Base-by-base conservation (phyloP, 1,140 invertebrate species). In the Spodoptera frugiperda region DNA sequence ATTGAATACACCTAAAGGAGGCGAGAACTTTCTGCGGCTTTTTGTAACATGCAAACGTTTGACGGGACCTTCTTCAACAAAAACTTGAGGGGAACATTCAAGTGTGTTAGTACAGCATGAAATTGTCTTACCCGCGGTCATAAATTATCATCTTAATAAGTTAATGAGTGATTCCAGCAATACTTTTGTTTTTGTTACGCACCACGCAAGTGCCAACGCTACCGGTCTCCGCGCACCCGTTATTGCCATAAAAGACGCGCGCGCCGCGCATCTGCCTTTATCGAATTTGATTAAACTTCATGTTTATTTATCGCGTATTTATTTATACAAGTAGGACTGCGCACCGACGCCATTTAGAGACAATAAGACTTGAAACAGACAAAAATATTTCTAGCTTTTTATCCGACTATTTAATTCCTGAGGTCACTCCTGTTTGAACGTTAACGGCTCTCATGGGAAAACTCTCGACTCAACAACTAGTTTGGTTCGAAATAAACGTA, bases 91-190 rank as follows among this genome's bases (percentile, higher is more conserved):
- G 39, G 71, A 57, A 73, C 44, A 73, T 61, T 61, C 55, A 73
- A 73, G 54, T 73, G 44, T 44, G 44, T 44, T 57, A 72, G 51
- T 73, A 61, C 71, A 65, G 82, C 85, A 87, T 85, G 86, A 89
- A 93, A 93, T 91, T 88, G 87, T 87, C 83, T 86, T 84, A 74
- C 80, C 80, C 78, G 80, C 78, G 82, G 84, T 86, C 88, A 92
- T 94, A 92, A 91, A 94, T 92, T 93, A 93, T 89, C 91, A 94
- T 92, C 89, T 89, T 93, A 92, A 94, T 93, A 92, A 92, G 88
- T 92, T 90, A 92, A 92, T 91, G 92, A 91, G 90, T 91, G 87
- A 91, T 91, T 89, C 89, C 86, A 85, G 77, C 85, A 89, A 93
- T 93, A 87, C 84, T 85, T 89, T 54, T 68, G 84, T 92, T 93